Base-by-base conservation (phyloP, 2,888 invertebrate species). In the Escarpia spicata region DNA sequence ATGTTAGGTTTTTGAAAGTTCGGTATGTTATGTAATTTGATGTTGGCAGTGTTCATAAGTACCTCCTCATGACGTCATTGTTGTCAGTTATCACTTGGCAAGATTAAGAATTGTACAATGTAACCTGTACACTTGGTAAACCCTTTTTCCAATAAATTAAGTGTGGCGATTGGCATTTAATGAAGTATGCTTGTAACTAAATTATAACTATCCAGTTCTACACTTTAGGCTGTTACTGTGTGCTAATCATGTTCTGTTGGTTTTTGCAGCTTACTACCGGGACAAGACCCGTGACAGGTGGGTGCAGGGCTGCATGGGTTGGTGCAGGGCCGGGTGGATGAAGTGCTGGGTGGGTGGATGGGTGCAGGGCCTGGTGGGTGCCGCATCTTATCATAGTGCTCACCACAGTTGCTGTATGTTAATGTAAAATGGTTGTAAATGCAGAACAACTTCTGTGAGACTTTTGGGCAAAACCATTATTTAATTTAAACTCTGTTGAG, bases 251-350 rank as follows among this genome's bases (percentile, higher is more conserved):
- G 43, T 43, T 15, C 90, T 43, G n/a, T 12, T 90, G 90, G 43
- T 15, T 44, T 44, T n/a, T 92, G 31, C 45, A 92, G 92, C 90
- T n/a, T 92, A 92, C 45, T 92, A 89, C 45, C 92, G 45, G 44
- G 90, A 44, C 90, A 90, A 92, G 43, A 90, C 44, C 31, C 90
- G 75, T 75, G 75, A 75, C 26, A 75, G 75, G 75, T 75, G 75
- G 75, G 75, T 75, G 75, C 37, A 37, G 37, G 37, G 37, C 37
- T 37, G 37, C 37, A 37, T 37, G 37, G 37, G 37, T 37, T 37
- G 37, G 37, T 37, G 37, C 37, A 37, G 37, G 37, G 37, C 37
- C 37, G 37, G 37, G 37, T 37, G 37, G 37, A 37, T 37, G 37
- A 37, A 37, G 37, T 0, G 37, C 37, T 37, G 37, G 37, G 37